Percentiles rank a stretch among this genome's conserved stretches.
These are phyloP conservation scores for Myrmecobius fasciatus DNA, from an alignment of 2,113 vertebrate species.

Conservation along the genomic window DNA sequence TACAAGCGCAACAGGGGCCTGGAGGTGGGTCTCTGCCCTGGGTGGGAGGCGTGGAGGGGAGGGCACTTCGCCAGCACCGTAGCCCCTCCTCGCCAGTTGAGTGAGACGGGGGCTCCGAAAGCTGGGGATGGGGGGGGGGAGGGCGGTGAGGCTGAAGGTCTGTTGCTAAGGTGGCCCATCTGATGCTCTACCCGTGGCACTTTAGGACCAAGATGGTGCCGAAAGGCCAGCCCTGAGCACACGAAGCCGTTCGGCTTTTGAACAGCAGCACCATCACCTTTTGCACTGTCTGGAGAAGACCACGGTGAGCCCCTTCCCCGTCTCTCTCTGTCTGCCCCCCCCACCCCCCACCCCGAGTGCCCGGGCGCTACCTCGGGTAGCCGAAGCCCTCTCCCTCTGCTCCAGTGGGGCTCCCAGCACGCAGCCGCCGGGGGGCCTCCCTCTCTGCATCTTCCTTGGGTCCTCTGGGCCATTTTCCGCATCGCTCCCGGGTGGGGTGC, in stretches of 20 bases:
- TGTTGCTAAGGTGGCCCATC: too few species aligned
- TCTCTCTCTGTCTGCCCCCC: neutral
- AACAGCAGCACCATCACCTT: slow-evolving; percentile 93
- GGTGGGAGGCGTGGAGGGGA: neutral
- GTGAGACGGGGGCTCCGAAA: neutral
- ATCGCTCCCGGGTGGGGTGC: neutral
- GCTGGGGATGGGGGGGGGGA: neutral
- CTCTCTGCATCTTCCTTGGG: neutral
- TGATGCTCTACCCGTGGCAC: slow-evolving; percentile 17
- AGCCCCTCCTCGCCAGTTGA: neutral
- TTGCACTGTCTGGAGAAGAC: slow-evolving; percentile 95
- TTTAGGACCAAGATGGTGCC: slow-evolving; percentile 84
- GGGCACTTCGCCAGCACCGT: neutral
- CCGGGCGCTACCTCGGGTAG: neutral
- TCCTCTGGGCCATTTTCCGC: neutral
- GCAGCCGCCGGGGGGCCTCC: neutral
- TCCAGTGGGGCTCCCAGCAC: slow-evolving; percentile 35
- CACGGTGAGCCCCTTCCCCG: slow-evolving; percentile 83
- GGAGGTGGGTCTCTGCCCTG: slow-evolving; percentile 81
- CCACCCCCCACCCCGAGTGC: neutral
- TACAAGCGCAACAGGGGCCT: slow-evolving; percentile 90
- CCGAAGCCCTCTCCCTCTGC: neutral
- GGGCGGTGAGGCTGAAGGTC: neutral
- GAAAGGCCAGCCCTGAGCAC: slow-evolving; percentile 85
- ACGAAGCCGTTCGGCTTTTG: slow-evolving; percentile 91